Evolutionary conservation across 2,113 vertebrate species (phyloP).

Genomic region (Corythoichthys haematopterus): DNA sequence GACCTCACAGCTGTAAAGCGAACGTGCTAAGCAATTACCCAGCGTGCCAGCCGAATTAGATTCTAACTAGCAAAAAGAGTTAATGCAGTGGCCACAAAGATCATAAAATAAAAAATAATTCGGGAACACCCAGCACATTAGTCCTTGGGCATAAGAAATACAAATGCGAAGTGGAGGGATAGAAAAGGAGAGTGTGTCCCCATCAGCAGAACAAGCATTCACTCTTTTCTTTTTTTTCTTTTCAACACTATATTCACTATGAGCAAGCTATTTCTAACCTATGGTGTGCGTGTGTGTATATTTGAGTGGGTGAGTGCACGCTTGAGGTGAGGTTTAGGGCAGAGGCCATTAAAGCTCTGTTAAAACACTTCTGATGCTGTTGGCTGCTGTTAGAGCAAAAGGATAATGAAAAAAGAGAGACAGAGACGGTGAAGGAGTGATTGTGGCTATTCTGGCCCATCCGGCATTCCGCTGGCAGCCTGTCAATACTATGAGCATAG

Average conservation of each 20-base stretch:
- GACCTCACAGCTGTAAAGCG: no score
- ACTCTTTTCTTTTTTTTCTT: slow-evolving; percentile 25
- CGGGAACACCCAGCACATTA: slow-evolving; percentile 19
- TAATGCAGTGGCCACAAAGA: not conserved
- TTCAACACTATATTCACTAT: slow-evolving; percentile 67
- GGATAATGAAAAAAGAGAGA: slow-evolving; percentile 35
- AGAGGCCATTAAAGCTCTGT: slow-evolving; percentile 98
- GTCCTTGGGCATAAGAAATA: slow-evolving; percentile 1
- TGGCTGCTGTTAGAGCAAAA: slow-evolving; percentile 75
- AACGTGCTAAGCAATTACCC: no score
- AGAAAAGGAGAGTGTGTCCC: slow-evolving; percentile 81
- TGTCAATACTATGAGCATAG: slow-evolving; percentile 95
- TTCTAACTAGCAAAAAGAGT: not conserved
- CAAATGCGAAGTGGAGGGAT: slow-evolving; percentile 28
- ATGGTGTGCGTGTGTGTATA: not conserved
- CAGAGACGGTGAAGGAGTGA: slow-evolving; percentile 46
- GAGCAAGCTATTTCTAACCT: slow-evolving; percentile 81
- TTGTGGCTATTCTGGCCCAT: slow-evolving; percentile 75
- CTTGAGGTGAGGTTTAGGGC: slow-evolving; percentile 74
- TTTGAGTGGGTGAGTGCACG: slow-evolving; percentile 35
- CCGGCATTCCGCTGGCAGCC: slow-evolving; percentile 77
- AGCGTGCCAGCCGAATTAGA: no score
- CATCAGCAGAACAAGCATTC: slow-evolving; percentile 54
- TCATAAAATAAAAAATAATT: slow-evolving; percentile 15
- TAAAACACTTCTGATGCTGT: slow-evolving; percentile 99